Percentiles rank a stretch among this genome's conserved stretches.
Conservation (phyloP, 2,113 vertebrate species). For the Chaetodon trifascialis region DNA sequence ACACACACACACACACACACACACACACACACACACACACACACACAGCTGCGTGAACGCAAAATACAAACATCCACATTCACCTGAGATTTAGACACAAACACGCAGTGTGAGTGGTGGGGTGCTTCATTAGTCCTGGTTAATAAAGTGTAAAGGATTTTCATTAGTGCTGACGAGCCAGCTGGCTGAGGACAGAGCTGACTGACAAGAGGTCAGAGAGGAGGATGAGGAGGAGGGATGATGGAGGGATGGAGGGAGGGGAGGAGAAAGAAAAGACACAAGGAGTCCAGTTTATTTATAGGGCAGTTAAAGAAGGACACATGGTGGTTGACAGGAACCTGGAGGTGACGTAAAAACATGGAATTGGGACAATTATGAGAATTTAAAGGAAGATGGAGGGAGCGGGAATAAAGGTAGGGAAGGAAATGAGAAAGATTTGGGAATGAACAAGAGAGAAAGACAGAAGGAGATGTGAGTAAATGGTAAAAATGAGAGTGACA, state of each 20-base stretch:
- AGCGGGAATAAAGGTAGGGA: neutral
- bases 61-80: neutral
- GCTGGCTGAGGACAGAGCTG: slow-evolving; percentile 62
- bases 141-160: slow-evolving; percentile 75
- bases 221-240: slow-evolving; percentile 21
- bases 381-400: neutral
- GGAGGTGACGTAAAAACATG: neutral
- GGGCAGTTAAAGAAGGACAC: slow-evolving; percentile 17
- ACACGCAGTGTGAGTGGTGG: slow-evolving; percentile 17
- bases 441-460: too few relatives aligned
- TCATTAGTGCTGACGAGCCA: slow-evolving; percentile 71
- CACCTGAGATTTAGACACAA: slow-evolving; percentile 18
- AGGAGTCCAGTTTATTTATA: slow-evolving; percentile 32
- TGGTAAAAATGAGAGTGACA: too few relatives aligned
- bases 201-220: slow-evolving; percentile 62
- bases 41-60: neutral
- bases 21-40: neutral
- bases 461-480: neutral
- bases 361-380: neutral
- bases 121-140: slow-evolving; percentile 69
- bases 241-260: neutral
- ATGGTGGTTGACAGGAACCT: neutral
- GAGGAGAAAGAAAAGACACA: slow-evolving; percentile 9
- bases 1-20: neutral
- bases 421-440: neutral